Conservation (phyloP, 2,888 invertebrate genomes). For the Lasioglossum malachurum region DNA sequence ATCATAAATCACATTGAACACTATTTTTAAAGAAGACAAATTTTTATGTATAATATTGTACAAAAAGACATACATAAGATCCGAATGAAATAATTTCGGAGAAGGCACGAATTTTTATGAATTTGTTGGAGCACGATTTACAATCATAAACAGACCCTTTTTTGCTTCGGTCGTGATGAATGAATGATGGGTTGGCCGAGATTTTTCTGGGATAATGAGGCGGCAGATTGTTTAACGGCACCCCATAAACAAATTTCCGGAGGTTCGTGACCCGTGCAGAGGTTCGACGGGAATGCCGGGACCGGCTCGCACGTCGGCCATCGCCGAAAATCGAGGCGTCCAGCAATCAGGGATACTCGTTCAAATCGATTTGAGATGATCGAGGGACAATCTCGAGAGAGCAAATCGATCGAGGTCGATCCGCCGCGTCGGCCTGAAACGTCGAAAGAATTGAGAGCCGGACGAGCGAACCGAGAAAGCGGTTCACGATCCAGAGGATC, state of each 20-base stretch:
- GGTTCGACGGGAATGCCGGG: not conserved
- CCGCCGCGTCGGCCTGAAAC: constrained; percentile 57
- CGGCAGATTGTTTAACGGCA: constrained; percentile 21
- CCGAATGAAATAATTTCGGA: not conserved
- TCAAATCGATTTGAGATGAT: constrained; percentile 69
- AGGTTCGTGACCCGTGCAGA: not conserved
- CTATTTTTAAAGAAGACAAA: not conserved
- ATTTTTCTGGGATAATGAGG: not conserved
- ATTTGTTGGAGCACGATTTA: not conserved
- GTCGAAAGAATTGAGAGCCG: constrained; percentile 66
- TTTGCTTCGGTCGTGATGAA: not conserved
- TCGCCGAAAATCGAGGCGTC: constrained; percentile 64
- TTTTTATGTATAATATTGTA: no score
- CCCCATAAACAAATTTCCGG: constrained; percentile 23
- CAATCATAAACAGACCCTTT: not conserved
- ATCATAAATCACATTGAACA: not conserved
- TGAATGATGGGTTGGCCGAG: not conserved
- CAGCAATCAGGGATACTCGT: constrained; percentile 62
- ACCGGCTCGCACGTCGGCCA: constrained; percentile 20
- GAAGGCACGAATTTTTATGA: not conserved
- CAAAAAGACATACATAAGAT: not conserved
- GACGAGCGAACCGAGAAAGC: constrained; percentile 75
- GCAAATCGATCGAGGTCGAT: constrained; percentile 67
- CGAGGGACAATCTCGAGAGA: constrained; percentile 64
- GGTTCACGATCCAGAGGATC: constrained; percentile 68